Evolutionary conservation across 1,140 invertebrate species (phyloP).

Genomic region (Holcopasites calliopsidis): DNA sequence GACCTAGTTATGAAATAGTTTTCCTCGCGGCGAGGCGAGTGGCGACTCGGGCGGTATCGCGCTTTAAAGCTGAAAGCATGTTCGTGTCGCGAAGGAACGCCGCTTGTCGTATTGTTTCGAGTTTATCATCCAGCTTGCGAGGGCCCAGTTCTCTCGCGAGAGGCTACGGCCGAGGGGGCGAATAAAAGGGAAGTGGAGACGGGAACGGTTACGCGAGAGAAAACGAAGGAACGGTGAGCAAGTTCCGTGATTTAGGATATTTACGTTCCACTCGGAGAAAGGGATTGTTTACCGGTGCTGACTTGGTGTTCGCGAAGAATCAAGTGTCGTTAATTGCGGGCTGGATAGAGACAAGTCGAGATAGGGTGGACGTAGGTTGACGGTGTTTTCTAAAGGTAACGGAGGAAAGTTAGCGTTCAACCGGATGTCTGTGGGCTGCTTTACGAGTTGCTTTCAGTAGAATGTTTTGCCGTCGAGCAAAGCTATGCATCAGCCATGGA

Average conservation of each 20-base stretch:
- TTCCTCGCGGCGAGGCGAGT: constrained; percentile 43
- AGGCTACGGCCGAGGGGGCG: constrained; percentile 12
- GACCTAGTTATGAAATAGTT: constrained; percentile 67
- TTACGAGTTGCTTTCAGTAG: not conserved
- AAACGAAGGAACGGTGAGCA: no score
- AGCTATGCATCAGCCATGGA: not conserved
- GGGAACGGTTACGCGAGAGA: not conserved
- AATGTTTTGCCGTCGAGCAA: not conserved
- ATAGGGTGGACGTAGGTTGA: not conserved
- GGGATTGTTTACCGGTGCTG: not conserved
- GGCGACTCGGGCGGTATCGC: constrained; percentile 61
- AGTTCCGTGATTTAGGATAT: constrained; percentile 22
- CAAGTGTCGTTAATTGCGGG: not conserved
- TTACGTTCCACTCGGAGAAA: not conserved
- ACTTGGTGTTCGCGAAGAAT: not conserved
- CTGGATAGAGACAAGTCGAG: no score
- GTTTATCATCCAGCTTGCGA: constrained; percentile 59
- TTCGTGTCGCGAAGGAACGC: constrained; percentile 65
- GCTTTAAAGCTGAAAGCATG: constrained; percentile 77
- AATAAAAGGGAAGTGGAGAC: constrained; percentile 42
- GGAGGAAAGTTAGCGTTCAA: not conserved
- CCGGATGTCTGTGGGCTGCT: not conserved
- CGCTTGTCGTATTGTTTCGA: constrained; percentile 60
- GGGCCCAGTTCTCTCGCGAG: constrained; percentile 30
- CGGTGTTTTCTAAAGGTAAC: no score